A percentile compares a stretch with the other conserved stretches of the same genome.
Conservation (phyloP, 2,888 invertebrate genomes). For the Conchocele bisecta region DNA sequence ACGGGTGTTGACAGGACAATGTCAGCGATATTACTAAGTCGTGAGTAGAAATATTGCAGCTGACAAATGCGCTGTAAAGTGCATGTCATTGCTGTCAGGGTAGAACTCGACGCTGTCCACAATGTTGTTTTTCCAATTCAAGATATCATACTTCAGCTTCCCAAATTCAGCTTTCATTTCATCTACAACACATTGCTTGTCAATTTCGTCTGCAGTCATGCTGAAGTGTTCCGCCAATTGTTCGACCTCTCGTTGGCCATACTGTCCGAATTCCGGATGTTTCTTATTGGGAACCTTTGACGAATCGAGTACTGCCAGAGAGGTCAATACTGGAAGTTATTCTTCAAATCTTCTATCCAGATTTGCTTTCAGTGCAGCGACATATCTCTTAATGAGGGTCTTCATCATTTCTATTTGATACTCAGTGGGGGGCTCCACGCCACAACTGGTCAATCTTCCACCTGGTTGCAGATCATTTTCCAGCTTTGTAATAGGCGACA, state of each 20-base stretch:
- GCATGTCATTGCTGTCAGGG: too few species aligned
- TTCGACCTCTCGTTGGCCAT: neutral
- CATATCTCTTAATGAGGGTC: neutral
- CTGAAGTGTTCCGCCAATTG: neutral
- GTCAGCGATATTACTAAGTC: constrained; percentile 22
- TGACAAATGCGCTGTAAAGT: too few species aligned
- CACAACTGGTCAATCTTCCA: too few species aligned
- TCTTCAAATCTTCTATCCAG: neutral
- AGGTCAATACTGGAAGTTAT: neutral
- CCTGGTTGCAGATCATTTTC: too few species aligned
- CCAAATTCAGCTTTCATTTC: constrained; percentile 26
- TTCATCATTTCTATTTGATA: neutral
- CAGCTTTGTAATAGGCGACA: too few species aligned
- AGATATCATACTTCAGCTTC: constrained; percentile 23
- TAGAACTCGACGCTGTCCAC: too few species aligned
- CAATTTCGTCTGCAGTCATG: too few species aligned
- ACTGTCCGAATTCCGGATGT: neutral
- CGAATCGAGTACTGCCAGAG: neutral
- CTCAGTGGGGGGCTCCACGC: too few species aligned
- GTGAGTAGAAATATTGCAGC: constrained; percentile 18
- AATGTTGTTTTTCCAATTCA: constrained; percentile 7
- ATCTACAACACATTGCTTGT: neutral
- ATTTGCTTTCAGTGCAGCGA: neutral
- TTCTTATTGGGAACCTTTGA: neutral
- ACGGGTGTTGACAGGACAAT: constrained; percentile 41